These are phyloP conservation scores for Hyperopisus bebe DNA, from an alignment of 2,113 vertebrate genomes.

Conservation along the genomic window DNA sequence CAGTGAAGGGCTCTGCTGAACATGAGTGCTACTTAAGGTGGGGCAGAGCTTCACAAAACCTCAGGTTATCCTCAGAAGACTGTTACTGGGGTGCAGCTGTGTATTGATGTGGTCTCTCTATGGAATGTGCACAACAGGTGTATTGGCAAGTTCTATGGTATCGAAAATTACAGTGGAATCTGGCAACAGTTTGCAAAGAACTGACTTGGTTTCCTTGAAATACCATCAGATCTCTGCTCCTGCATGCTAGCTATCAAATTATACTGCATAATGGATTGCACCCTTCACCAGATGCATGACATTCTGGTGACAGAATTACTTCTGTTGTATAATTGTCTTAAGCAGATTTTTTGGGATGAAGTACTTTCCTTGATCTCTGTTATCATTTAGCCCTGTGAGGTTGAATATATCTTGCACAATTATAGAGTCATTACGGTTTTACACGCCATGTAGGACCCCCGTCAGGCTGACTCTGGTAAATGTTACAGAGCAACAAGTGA, in stretches of 20 bases:
- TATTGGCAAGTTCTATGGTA: not conserved
- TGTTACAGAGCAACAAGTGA: not conserved
- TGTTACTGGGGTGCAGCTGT: not conserved
- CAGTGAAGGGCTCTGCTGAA: not conserved
- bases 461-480: not conserved
- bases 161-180: not conserved
- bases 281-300: not conserved
- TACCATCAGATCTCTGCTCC: not conserved
- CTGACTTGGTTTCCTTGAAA: too few relatives aligned
- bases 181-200: not conserved
- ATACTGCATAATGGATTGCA: not conserved
- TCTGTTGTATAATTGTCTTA: not conserved
- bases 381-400: not conserved
- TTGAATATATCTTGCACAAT: not conserved
- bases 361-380: not conserved
- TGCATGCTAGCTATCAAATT: not conserved
- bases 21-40: not conserved
- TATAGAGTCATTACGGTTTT: not conserved
- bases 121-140: not conserved
- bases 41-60: not conserved
- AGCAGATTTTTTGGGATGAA: not conserved
- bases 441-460: not conserved
- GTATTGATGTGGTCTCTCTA: not conserved
- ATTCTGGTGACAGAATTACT: not conserved
- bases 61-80: not conserved